These are phyloP conservation scores for Limnothrissa miodon DNA, from an alignment of 2,113 vertebrate genomes.

Conservation along the genomic window DNA sequence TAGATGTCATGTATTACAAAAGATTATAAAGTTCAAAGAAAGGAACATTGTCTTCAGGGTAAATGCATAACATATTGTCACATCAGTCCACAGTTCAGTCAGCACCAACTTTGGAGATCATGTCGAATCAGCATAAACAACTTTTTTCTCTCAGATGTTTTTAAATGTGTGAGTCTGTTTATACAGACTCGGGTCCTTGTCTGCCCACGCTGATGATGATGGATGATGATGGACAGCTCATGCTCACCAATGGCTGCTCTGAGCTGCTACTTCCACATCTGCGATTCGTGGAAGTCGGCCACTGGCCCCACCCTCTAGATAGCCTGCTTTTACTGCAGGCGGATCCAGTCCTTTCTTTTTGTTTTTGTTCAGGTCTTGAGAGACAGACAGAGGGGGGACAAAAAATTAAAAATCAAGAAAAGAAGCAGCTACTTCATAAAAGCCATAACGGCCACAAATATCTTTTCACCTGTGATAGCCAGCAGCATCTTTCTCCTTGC, in stretches of 20 bases:
- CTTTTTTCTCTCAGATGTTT: background rate
- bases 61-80: background rate
- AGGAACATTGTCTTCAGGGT: background rate
- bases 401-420: background rate
- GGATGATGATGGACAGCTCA: background rate
- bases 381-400: background rate
- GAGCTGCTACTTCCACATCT: conserved; percentile 62
- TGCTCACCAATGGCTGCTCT: conserved; percentile 69
- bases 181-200: background rate
- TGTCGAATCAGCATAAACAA: background rate
- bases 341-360: conserved; percentile 66
- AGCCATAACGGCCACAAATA: background rate
- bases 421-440: background rate
- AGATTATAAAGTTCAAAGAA: background rate
- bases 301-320: conserved; percentile 76
- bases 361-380: conserved; percentile 68
- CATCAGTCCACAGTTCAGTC: background rate
- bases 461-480: conserved; percentile 69
- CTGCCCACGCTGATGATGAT: background rate
- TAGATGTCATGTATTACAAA: background rate
- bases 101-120: background rate
- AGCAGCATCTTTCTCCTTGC: conserved; percentile 77
- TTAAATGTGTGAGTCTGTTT: no score
- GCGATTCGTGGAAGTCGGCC: conserved; percentile 71
- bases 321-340: conserved; percentile 63